Evolutionary conservation across 2,888 invertebrate genomes (phyloP).

Genomic region (Volucella zonaria): DNA sequence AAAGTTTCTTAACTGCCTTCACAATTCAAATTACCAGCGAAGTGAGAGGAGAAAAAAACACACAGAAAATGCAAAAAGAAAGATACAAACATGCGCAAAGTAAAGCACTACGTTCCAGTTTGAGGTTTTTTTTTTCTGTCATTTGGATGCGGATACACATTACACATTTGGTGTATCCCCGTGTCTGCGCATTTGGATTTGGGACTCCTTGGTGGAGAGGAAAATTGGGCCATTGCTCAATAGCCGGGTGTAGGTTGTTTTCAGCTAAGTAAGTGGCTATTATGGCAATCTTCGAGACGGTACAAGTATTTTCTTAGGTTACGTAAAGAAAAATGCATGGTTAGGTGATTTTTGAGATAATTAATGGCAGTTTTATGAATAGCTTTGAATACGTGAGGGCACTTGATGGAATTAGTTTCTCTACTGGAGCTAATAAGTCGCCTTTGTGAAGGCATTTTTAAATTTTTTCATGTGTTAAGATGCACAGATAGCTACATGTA

Average conservation of each 20-base stretch:
- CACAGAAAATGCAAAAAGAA: conserved; percentile 24
- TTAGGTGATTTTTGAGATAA: conserved; percentile 25
- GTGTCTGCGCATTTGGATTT: too few species aligned
- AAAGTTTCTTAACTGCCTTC: conserved; percentile 51
- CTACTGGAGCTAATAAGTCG: too few species aligned
- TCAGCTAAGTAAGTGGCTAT: conserved; percentile 31
- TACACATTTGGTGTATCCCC: neutral
- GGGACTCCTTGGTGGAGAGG: neutral
- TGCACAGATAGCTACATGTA: neutral
- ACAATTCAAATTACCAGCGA: conserved; percentile 7
- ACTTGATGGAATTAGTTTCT: too few species aligned
- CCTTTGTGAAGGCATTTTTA: too few species aligned
- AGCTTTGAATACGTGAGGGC: neutral
- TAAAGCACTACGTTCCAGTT: conserved; percentile 56
- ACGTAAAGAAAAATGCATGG: conserved; percentile 46
- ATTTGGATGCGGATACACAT: neutral
- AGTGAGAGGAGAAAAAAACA: neutral
- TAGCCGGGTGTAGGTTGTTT: conserved; percentile 4
- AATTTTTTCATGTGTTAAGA: too few species aligned
- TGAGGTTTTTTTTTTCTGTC: conserved; percentile 29
- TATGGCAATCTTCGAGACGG: conserved; percentile 19
- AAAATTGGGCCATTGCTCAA: conserved; percentile 51
- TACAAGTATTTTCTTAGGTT: conserved; percentile 30
- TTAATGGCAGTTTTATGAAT: neutral
- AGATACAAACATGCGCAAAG: conserved; percentile 6